Evolutionary conservation across 2,888 invertebrate species (phyloP), one percentile per base, ranked within the genome.

Genomic region (Cosmia trapezina): DNA sequence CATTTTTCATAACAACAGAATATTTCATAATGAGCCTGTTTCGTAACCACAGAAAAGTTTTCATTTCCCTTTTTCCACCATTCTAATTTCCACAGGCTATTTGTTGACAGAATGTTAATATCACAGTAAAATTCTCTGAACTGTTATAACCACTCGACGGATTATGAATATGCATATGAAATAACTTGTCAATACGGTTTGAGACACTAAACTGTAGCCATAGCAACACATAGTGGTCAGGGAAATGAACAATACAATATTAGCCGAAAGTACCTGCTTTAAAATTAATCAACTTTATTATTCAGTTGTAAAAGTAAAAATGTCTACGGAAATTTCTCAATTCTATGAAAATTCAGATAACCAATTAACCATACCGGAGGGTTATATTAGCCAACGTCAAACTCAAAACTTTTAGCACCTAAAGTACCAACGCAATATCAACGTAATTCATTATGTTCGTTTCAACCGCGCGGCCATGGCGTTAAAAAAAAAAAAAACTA

Each of bases 161-260:
- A 49, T 43, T 33, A 41, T 45, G 3, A 51, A 47, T 37, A 53
- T 4, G 2, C 60, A 14, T 41, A 74, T 33, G 51, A 60, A 43
- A 60, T 43, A 67, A 45, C 47, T 47, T 75, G 11, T 49, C 19
- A 67, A 54, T 47, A 60, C 12, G 6, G 22, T 53, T 53, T 2
- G 19, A 49, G 6, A 43, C 19, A 28, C 4, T 54, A n/a, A 47
- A 70, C 41, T 17, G 5, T 19, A 49, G 17, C 14, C 43, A 51
- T 45, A 49, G 22, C 19, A 74, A 71, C 72, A 43, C 3, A 3
- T 41, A 19, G 49, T 19, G 22, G 33, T 19, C 37, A 45, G 22
- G 6, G 45, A 72, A 54, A 61, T 41, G 1, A 41, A 72, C 73
- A 54, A 72, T 53, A 72, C 41, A 28, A 47, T 47, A 61, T 47